Evolutionary conservation across 2,797 vertebrate species (phyloP).

Genomic region (Allenopithecus nigroviridis): DNA sequence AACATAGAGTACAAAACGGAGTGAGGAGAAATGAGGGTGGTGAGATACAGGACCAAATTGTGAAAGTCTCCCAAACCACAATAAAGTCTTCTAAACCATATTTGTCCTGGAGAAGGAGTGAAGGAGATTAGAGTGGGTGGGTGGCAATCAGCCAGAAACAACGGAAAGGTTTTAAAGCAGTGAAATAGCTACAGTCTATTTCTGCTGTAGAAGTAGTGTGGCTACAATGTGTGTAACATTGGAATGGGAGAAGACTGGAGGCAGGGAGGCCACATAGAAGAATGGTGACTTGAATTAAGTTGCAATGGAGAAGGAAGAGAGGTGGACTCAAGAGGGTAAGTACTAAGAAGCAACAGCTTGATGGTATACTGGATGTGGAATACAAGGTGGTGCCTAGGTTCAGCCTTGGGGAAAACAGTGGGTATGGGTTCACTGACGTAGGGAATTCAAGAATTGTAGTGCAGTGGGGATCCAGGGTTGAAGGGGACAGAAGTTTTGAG

Average conservation of each 20-base stretch:
- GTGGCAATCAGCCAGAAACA: background rate
- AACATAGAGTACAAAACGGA: background rate
- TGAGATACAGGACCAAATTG: background rate
- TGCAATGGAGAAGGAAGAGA: background rate
- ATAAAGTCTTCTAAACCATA: background rate
- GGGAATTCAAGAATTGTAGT: background rate
- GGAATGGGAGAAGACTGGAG: background rate
- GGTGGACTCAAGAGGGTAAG: background rate
- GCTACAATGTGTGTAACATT: background rate
- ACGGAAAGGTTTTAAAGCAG: background rate
- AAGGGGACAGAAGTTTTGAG: background rate
- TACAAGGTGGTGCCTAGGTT: background rate
- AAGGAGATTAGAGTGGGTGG: background rate
- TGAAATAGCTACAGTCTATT: background rate
- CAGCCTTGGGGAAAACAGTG: background rate
- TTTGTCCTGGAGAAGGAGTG: background rate
- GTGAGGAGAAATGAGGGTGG: background rate
- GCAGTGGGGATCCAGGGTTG: background rate
- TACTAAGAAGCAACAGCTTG: background rate
- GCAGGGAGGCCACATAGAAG: background rate
- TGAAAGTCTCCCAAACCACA: background rate
- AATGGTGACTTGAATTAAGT: background rate
- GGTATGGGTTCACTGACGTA: background rate
- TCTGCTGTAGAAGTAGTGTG: background rate
- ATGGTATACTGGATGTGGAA: background rate